These are phyloP conservation scores for Dromococcyx pavoninus DNA, from an alignment of 2,797 vertebrate genomes.

Conservation along the genomic window DNA sequence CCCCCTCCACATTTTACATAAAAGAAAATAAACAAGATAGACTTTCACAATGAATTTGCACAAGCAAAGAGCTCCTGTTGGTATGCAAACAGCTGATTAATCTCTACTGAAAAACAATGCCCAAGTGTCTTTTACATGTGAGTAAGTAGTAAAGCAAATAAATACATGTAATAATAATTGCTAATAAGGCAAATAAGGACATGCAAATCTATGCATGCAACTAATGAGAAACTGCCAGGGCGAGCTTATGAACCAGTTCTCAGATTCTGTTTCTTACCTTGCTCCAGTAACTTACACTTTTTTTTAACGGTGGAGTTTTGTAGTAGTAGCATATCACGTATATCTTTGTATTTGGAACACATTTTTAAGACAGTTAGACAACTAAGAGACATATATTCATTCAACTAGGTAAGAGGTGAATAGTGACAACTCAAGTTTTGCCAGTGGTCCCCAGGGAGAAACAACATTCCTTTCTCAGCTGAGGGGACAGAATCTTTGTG, in stretches of 20 bases:
- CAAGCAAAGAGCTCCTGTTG: neutral
- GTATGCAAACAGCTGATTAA: neutral
- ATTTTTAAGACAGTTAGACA: neutral
- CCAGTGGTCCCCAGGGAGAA: neutral
- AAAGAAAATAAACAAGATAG: neutral
- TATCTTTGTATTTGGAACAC: neutral
- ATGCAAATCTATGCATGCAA: neutral
- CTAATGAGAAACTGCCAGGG: neutral
- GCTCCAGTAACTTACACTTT: neutral
- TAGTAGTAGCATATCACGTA: neutral
- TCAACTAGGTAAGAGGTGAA: neutral
- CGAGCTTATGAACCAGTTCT: neutral
- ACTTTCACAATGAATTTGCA: neutral
- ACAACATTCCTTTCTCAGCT: neutral
- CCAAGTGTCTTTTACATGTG: neutral
- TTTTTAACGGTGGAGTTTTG: neutral
- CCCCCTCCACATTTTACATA: neutral
- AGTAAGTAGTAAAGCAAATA: neutral
- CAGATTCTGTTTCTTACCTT: neutral
- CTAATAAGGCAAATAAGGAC: neutral
- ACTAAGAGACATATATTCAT: neutral
- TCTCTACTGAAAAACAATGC: neutral
- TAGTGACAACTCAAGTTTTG: neutral
- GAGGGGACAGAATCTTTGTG: neutral
- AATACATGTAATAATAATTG: neutral